A percentile compares a stretch with the other conserved stretches of the same genome.
These are phyloP conservation scores for Acromyrmex heyeri DNA, from an alignment of 1,140 invertebrate species.

Conservation along the genomic window DNA sequence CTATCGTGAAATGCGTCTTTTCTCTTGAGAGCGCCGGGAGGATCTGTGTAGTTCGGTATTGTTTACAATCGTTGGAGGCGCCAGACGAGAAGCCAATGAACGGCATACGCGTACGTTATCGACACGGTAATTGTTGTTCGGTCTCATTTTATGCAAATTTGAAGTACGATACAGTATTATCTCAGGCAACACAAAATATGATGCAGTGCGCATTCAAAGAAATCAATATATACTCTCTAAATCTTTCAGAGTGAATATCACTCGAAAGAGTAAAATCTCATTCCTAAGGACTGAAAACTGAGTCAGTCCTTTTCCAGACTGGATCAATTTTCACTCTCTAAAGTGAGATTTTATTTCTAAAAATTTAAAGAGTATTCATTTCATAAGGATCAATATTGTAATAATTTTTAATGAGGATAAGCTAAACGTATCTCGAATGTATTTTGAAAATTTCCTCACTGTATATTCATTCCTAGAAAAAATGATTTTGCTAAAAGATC, in stretches of 20 bases:
- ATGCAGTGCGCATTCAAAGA: neutral
- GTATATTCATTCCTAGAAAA: neutral
- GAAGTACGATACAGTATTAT: constrained; percentile 9
- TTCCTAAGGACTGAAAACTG: no score
- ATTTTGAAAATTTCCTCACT: neutral
- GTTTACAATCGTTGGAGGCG: constrained; percentile 49
- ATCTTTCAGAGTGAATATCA: no score
- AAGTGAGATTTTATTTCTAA: no score
- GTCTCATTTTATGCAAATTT: constrained; percentile 41
- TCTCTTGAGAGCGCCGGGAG: constrained; percentile 4
- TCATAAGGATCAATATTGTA: neutral
- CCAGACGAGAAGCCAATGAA: constrained; percentile 59
- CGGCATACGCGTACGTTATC: constrained; percentile 33
- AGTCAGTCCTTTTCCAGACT: no score
- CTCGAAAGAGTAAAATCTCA: no score
- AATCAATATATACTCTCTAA: neutral
- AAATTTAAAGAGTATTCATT: neutral
- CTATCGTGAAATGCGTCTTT: constrained; percentile 47
- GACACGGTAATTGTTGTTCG: constrained; percentile 47
- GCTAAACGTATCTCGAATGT: neutral
- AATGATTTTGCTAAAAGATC: no score
- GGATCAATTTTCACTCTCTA: no score
- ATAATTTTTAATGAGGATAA: neutral
- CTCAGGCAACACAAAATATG: constrained; percentile 12
- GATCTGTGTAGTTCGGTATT: constrained; percentile 56